Percentiles rank a stretch among this genome's conserved stretches.
phyloP scores from a whole-genome alignment of 2,888 invertebrate genomes.

The Neoscelio sp. region DNA sequence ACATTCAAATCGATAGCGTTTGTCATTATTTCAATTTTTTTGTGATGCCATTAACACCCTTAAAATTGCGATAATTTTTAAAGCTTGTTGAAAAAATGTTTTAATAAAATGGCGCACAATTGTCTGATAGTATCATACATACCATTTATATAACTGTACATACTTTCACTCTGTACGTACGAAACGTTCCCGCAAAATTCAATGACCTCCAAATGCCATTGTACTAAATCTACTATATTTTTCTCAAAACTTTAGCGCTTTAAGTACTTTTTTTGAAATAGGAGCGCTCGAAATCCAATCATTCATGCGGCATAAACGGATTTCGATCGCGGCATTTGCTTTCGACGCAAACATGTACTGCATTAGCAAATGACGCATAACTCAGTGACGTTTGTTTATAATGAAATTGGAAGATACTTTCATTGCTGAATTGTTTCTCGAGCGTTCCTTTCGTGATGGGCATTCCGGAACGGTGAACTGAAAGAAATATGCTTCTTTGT shows the following conservation, averaged over 20 bases:
- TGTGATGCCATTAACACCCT: too few species aligned
- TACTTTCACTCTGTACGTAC: too few species aligned
- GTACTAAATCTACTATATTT: conserved; percentile 52
- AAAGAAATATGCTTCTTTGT: conserved; percentile 60
- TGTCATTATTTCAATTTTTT: too few species aligned
- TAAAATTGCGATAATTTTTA: too few species aligned
- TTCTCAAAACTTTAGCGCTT: conserved; percentile 36
- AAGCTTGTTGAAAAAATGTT: too few species aligned
- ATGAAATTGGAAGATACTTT: conserved; percentile 61
- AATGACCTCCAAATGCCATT: conserved; percentile 15
- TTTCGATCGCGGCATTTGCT: conserved; percentile 56
- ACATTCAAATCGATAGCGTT: too few species aligned
- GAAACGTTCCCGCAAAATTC: conserved; percentile 6
- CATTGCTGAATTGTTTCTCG: conserved; percentile 59
- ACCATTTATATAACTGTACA: too few species aligned
- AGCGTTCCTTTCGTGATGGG: conserved; percentile 32
- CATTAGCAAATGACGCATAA: conserved; percentile 67
- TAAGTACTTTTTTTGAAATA: conserved; percentile 63
- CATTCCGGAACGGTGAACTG: conserved; percentile 29
- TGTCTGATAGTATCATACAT: too few species aligned
- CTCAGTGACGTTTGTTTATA: conserved; percentile 57
- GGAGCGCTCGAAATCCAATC: conserved; percentile 38
- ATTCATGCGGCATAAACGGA: conserved; percentile 58
- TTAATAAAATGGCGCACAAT: too few species aligned
- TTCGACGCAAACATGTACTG: conserved; percentile 60